These are phyloP conservation scores for Apodemus agrarius DNA, from an alignment of 2,797 vertebrate species.

Conservation along the genomic window DNA sequence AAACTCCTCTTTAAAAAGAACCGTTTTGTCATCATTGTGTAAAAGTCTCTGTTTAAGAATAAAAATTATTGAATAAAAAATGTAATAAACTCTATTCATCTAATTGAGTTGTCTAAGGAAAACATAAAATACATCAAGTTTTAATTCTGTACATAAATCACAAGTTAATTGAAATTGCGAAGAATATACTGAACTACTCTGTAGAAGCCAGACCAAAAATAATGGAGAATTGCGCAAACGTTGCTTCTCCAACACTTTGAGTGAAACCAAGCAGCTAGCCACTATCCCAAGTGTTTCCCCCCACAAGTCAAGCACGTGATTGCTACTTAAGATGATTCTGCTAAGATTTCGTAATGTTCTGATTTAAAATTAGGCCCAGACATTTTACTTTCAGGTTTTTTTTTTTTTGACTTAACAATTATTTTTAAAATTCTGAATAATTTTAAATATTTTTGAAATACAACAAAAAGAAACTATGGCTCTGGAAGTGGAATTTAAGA, in stretches of 20 bases:
- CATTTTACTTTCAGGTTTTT: constrained; percentile 36
- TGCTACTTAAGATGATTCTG: constrained; percentile 37
- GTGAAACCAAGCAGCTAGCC: constrained; percentile 13
- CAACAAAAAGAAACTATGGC: constrained; percentile 28
- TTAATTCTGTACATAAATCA: constrained; percentile 53
- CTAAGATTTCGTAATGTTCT: constrained; percentile 30
- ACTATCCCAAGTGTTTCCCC: not conserved
- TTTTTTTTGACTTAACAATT: constrained; percentile 6
- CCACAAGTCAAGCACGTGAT: constrained; percentile 41
- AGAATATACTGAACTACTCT: constrained; percentile 4
- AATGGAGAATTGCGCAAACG: constrained; percentile 8
- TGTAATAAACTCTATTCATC: constrained; percentile 77
- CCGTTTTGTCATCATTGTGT: constrained; percentile 80
- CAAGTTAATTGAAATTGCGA: constrained; percentile 33
- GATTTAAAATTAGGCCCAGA: constrained; percentile 51
- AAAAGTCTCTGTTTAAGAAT: constrained; percentile 82
- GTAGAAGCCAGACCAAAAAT: not conserved
- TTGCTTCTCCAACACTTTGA: constrained; percentile 21
- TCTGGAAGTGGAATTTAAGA: constrained; percentile 49
- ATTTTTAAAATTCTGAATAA: not conserved
- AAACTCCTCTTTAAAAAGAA: constrained; percentile 72
- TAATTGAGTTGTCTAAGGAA: constrained; percentile 81
- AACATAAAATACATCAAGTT: constrained; percentile 46
- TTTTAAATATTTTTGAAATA: constrained; percentile 33
- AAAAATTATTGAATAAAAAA: constrained; percentile 81